Conservation (phyloP, 2,797 vertebrate genomes). For the Tokudaia tokunoshimensis region DNA sequence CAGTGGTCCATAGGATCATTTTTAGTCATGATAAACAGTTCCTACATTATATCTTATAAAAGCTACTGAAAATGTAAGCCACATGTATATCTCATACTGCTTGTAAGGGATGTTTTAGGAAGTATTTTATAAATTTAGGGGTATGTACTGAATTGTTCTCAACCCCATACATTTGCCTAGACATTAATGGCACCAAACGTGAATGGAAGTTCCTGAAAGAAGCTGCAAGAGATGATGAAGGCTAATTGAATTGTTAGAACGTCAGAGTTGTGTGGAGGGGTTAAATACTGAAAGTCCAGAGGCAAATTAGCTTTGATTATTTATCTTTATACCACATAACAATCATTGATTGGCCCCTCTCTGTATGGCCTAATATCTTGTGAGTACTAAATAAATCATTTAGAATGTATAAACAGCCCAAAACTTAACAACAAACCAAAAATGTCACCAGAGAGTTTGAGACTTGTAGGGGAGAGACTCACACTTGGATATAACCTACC, state of each 20-base stretch:
- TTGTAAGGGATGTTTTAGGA: neutral
- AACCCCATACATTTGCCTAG: neutral
- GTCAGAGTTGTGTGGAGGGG: neutral
- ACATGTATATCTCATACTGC: neutral
- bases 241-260: neutral
- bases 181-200: neutral
- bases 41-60: neutral
- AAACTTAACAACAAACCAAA: neutral
- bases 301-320: neutral
- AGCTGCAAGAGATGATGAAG: neutral
- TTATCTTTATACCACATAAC: neutral
- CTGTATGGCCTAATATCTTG: neutral
- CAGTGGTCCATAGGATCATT: neutral
- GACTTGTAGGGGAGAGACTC: neutral
- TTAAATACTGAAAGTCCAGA: neutral
- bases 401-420: neutral
- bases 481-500: neutral
- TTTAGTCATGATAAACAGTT: neutral
- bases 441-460: neutral
- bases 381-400: neutral
- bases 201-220: neutral
- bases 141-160: neutral
- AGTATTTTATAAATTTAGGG: neutral
- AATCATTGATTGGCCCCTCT: neutral
- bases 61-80: neutral